A percentile compares a stretch with the other conserved stretches of the same genome.
Evolutionary conservation across 92 coral and sea anemone species (phyloP).

Genomic region (Montipora capitata): DNA sequence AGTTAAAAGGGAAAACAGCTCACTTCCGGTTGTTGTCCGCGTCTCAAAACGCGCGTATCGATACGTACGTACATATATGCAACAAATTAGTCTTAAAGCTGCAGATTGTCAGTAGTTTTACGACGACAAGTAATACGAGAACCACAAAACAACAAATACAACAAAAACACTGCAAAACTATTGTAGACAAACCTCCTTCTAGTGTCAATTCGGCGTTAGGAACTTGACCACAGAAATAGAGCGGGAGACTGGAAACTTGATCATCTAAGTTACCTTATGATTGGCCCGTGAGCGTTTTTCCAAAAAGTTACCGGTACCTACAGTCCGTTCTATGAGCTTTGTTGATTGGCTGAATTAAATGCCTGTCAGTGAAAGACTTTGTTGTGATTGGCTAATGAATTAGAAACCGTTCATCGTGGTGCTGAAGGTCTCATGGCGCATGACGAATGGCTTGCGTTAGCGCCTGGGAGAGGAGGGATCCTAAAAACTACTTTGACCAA

Average conservation of each 20-base stretch:
- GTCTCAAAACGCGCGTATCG: too few relatives aligned
- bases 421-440: conserved; percentile 75
- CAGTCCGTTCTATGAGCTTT: neutral
- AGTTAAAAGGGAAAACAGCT: too few relatives aligned
- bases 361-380: conserved; percentile 21
- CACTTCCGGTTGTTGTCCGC: too few relatives aligned
- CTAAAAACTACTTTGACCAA: conserved; percentile 60
- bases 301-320: neutral
- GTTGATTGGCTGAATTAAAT: conserved; percentile 36
- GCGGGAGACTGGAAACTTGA: neutral
- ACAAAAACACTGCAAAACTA: neutral
- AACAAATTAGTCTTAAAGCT: neutral
- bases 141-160: neutral
- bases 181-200: too few relatives aligned
- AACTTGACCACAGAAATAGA: too few relatives aligned
- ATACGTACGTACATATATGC: too few relatives aligned
- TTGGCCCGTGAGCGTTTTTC: neutral
- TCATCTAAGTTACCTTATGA: neutral
- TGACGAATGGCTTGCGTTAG: conserved; percentile 74
- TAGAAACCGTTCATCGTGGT: conserved; percentile 91
- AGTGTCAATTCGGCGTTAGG: too few relatives aligned
- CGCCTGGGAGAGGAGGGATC: conserved; percentile 70
- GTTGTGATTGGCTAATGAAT: conserved; percentile 83
- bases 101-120: neutral
- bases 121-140: neutral